Conservation (phyloP, 30 jellyfish, hydroid and myxozoan genomes). For the Hydra vulgaris region DNA sequence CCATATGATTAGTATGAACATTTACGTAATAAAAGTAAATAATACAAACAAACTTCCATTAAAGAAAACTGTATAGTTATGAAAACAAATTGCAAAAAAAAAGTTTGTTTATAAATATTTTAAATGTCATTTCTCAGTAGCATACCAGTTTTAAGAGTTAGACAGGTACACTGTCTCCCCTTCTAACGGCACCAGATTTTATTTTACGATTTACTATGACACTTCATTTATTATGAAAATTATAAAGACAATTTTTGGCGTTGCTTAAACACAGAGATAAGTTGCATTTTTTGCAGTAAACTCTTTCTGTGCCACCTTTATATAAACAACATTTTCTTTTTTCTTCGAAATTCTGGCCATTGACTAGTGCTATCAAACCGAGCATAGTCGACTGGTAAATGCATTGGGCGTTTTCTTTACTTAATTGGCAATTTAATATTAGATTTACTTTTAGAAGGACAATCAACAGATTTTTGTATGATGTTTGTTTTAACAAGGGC, state of each 20-base stretch:
- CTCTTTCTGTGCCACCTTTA: conserved; percentile 8
- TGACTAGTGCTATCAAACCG: conserved; percentile 11
- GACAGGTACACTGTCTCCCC: background rate
- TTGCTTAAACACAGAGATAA: background rate
- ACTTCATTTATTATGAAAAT: background rate
- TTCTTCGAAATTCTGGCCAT: conserved; percentile 6
- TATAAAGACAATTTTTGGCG: background rate
- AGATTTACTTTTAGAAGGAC: no score
- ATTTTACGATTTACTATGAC: background rate
- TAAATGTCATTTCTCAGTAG: no score
- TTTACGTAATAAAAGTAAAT: no score
- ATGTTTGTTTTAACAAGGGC: conserved; percentile 30
- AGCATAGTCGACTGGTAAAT: conserved; percentile 1
- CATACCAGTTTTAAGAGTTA: background rate
- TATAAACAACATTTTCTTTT: background rate
- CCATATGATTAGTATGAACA: no score
- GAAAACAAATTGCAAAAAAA: no score
- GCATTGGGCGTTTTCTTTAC: background rate
- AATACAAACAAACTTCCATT: no score
- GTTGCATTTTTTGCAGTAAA: conserved; percentile 16
- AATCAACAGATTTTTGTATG: conserved; percentile 14
- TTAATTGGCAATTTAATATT: background rate
- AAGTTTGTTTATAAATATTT: no score
- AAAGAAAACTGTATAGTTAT: no score
- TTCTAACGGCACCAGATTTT: background rate